Percentiles rank a stretch among this genome's conserved stretches.
Evolutionary conservation across 2,888 invertebrate species (phyloP).

Genomic region (Tholera decimalis): DNA sequence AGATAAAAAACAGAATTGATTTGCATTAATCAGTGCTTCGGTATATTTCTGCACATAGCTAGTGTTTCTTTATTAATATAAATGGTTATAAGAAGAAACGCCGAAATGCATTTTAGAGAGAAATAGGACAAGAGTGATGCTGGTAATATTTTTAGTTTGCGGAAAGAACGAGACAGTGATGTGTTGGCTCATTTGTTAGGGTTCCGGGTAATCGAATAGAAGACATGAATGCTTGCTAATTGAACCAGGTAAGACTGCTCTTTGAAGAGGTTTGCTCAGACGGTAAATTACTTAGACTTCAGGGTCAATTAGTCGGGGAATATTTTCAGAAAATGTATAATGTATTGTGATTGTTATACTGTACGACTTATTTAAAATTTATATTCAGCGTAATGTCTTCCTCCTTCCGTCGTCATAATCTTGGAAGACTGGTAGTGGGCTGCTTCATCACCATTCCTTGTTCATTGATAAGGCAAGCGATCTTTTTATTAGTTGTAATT

Average conservation of each 20-base stretch:
- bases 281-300: neutral
- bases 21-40: conserved; percentile 38
- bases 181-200: conserved; percentile 52
- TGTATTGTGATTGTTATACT: neutral
- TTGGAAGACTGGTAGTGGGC: too few relatives aligned
- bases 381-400: neutral
- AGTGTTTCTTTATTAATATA: conserved; percentile 37
- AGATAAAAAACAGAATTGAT: conserved; percentile 44
- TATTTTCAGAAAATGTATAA: neutral
- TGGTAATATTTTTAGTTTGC: conserved; percentile 62
- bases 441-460: too few relatives aligned
- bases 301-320: neutral
- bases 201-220: conserved; percentile 49
- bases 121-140: conserved; percentile 52
- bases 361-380: too few relatives aligned
- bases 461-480: too few relatives aligned
- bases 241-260: conserved; percentile 33
- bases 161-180: conserved; percentile 58
- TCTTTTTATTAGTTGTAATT: too few relatives aligned
- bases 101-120: conserved; percentile 54
- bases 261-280: conserved; percentile 4
- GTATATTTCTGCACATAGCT: neutral
- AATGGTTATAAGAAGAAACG: conserved; percentile 39
- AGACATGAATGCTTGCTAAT: conserved; percentile 49
- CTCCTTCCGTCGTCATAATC: too few relatives aligned